phyloP scores from a whole-genome alignment of 2,888 invertebrate species.

The Hermaeophaga mercurialis region DNA sequence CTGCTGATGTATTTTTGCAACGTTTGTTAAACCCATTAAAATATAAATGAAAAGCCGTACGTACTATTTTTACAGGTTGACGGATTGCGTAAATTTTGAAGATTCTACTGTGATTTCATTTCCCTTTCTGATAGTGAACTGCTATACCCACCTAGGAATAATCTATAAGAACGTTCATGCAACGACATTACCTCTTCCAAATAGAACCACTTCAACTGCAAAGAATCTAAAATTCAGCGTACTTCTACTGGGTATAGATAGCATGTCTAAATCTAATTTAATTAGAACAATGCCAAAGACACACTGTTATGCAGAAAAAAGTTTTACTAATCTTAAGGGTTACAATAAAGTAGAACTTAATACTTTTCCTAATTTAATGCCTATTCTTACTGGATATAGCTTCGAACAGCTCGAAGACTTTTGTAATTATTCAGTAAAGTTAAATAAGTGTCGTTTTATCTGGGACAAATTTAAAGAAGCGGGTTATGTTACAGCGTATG shows the following conservation, averaged over 20 bases:
- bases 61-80: slow-evolving; percentile 23
- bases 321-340: slow-evolving; percentile 49
- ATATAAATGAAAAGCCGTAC: too few species aligned
- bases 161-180: slow-evolving; percentile 63
- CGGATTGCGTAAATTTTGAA: slow-evolving; percentile 25
- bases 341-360: slow-evolving; percentile 80
- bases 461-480: slow-evolving; percentile 76
- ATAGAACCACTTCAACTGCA: slow-evolving; percentile 29
- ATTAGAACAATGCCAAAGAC: slow-evolving; percentile 77
- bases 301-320: slow-evolving; percentile 66
- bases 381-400: slow-evolving; percentile 72
- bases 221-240: slow-evolving; percentile 63
- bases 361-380: slow-evolving; percentile 89
- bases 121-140: slow-evolving; percentile 28
- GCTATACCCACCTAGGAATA: background rate
- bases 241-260: slow-evolving; percentile 82
- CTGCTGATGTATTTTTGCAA: too few species aligned
- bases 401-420: slow-evolving; percentile 55
- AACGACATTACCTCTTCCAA: slow-evolving; percentile 42
- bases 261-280: slow-evolving; percentile 80
- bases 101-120: slow-evolving; percentile 21
- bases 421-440: slow-evolving; percentile 61
- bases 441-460: slow-evolving; percentile 75
- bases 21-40: too few species aligned
- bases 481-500: slow-evolving; percentile 80